Conservation (phyloP, 2,797 vertebrate genomes). For the Naso thynnoides region DNA sequence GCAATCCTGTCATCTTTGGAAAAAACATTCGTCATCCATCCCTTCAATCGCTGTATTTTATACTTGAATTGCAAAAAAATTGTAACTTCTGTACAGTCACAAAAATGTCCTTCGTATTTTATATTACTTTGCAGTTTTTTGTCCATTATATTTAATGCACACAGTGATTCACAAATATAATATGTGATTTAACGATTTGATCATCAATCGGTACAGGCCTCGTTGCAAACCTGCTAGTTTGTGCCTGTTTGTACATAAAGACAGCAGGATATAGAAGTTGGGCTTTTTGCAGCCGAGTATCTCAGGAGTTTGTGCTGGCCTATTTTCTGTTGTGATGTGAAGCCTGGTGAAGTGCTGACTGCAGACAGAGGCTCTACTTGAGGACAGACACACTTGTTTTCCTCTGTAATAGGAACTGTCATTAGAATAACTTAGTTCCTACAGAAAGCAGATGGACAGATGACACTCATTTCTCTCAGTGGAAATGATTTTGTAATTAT, state of each 20-base stretch:
- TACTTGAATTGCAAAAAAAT: no score
- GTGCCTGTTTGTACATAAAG: conserved; percentile 25
- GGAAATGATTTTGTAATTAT: conserved; percentile 5
- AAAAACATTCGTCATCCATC: no score
- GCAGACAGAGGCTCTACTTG: conserved; percentile 14
- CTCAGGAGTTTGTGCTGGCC: conserved; percentile 56
- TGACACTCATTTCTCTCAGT: background rate
- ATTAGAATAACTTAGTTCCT: conserved; percentile 45
- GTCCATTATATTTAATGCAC: no score
- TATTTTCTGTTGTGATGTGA: conserved; percentile 57
- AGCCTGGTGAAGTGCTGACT: conserved; percentile 26
- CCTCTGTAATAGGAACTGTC: conserved; percentile 25
- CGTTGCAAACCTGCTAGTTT: conserved; percentile 6
- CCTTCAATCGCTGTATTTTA: no score
- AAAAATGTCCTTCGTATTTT: no score
- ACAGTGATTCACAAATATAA: no score
- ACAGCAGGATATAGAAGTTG: conserved; percentile 3
- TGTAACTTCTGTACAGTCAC: no score
- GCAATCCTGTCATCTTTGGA: no score
- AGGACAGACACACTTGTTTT: conserved; percentile 47
- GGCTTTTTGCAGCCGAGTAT: conserved; percentile 32
- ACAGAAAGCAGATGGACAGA: conserved; percentile 19
- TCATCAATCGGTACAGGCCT: no score
- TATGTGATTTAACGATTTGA: no score
- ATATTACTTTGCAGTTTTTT: no score